Evolutionary conservation across 2,797 vertebrate genomes (phyloP), one percentile per base, ranked within the genome.

Genomic region (Parotocinclus haroldoi): DNA sequence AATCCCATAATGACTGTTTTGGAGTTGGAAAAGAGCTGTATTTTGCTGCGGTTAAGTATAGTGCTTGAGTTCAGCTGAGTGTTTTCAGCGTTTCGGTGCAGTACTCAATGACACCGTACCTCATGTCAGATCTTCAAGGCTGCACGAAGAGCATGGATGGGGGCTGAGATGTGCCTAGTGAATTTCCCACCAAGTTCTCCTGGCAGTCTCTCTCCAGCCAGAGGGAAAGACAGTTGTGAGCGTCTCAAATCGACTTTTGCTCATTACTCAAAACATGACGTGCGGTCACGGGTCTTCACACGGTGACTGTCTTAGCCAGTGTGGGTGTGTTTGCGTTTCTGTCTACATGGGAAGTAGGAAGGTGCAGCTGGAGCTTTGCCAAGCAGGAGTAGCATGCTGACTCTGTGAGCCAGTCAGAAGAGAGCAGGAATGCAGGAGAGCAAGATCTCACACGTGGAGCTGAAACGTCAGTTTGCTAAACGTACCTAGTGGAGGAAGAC

Each of bases 311-410:
- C 66, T 74, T 73, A 44, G 66, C 19, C 7, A 7, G 48, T 8
- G 48, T 50, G 48, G 13, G 48, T 16, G 48, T 50, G 48, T 50
- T 49, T 58, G 48, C 7, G 14, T 16, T 14, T 50, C 8, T 16
- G 6, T 14, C 5, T 16, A 16, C n/a, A 16, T n/a, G 48, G 13
- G 80, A 84, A 83, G 63, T 78, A 76, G 72, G 77, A 81, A 81
- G 76, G 77, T 79, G 79, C 73, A 87, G 81, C 76, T 86, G 83
- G 85, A 86, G 76, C 76, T 61, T 63, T 68, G 84, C 86, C 83
- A 69, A 82, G 83, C 68, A 17, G 59, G 48, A 63, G 55, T 61
- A 53, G 45, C 17, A 11, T 64, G 8, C 48, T 14, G 9, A 9
- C 9, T 42, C 8, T 42, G 8, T 42, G 40, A 42, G 40, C 53